A percentile compares a stretch with the other conserved stretches of the same genome.
phyloP scores from a whole-genome alignment of 64 coral and sea anemone species.

The Stichodactyla helianthus region DNA sequence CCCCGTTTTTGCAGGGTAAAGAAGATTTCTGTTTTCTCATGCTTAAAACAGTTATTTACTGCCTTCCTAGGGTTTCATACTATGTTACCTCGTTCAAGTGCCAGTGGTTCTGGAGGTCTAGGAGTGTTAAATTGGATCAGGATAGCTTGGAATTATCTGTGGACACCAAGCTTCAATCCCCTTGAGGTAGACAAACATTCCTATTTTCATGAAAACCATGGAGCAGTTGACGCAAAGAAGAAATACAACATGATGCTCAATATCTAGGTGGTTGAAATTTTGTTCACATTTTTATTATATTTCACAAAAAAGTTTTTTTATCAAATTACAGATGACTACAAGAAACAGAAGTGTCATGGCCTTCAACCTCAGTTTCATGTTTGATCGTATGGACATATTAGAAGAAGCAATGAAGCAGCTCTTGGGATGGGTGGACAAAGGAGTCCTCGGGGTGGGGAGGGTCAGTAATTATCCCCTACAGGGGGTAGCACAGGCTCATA shows the following conservation, averaged over 20 bases:
- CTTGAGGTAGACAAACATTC: constrained; percentile 30
- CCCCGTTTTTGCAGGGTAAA: too few species aligned
- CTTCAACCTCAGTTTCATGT: constrained; percentile 95
- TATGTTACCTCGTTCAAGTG: constrained; percentile 86
- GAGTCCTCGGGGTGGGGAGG: constrained; percentile 59
- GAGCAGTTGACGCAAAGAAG: neutral
- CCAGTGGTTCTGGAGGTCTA: constrained; percentile 52
- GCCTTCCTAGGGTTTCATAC: constrained; percentile 70
- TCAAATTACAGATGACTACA: constrained; percentile 62
- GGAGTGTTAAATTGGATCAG: constrained; percentile 73
- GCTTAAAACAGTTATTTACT: neutral
- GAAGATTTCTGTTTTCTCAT: too few species aligned
- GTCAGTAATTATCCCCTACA: constrained; percentile 76
- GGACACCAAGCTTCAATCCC: constrained; percentile 80
- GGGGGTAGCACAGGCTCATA: constrained; percentile 70
- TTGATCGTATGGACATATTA: constrained; percentile 62
- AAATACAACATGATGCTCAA: too few species aligned
- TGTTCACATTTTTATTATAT: neutral
- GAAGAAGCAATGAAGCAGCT: constrained; percentile 81
- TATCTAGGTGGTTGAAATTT: neutral
- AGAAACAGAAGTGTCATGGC: constrained; percentile 94
- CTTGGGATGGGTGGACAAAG: constrained; percentile 64
- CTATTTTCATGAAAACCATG: neutral
- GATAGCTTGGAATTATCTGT: constrained; percentile 75
- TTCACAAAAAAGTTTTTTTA: neutral